These are phyloP conservation scores for Apodemus agrarius DNA, from an alignment of 2,797 vertebrate genomes.

Conservation along the genomic window DNA sequence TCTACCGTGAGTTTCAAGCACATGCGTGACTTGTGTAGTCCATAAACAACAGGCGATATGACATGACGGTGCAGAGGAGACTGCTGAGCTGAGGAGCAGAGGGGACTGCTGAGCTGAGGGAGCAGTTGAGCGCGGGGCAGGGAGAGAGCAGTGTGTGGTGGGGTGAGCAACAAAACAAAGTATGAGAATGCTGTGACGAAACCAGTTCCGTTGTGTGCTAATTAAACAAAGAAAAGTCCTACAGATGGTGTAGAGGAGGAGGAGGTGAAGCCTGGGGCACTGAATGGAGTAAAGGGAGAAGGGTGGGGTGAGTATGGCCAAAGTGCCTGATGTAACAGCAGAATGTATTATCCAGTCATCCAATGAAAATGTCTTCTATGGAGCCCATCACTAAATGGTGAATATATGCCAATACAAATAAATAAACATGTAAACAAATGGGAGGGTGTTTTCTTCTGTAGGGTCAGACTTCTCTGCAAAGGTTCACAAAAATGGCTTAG, in stretches of 20 bases:
- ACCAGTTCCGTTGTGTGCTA: neutral
- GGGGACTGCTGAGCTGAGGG: neutral
- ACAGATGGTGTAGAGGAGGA: neutral
- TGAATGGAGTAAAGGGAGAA: neutral
- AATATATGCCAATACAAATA: neutral
- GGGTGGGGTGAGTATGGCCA: neutral
- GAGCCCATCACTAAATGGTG: neutral
- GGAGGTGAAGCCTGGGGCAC: neutral
- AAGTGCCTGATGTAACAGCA: neutral
- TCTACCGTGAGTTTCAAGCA: neutral
- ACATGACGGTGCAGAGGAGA: too few relatives aligned
- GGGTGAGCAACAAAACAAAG: neutral
- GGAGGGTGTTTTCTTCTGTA: neutral
- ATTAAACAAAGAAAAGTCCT: neutral
- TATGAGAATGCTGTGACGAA: neutral
- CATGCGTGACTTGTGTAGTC: neutral
- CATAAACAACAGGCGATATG: neutral
- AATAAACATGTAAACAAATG: neutral
- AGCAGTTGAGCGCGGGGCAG: neutral
- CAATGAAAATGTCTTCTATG: neutral
- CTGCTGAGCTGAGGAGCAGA: neutral
- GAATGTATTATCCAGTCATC: neutral
- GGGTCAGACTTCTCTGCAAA: neutral
- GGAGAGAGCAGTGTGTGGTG: neutral
- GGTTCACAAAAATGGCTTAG: neutral